phyloP scores from a whole-genome alignment of 2,888 invertebrate genomes.

The Flabesymbios commensalis region DNA sequence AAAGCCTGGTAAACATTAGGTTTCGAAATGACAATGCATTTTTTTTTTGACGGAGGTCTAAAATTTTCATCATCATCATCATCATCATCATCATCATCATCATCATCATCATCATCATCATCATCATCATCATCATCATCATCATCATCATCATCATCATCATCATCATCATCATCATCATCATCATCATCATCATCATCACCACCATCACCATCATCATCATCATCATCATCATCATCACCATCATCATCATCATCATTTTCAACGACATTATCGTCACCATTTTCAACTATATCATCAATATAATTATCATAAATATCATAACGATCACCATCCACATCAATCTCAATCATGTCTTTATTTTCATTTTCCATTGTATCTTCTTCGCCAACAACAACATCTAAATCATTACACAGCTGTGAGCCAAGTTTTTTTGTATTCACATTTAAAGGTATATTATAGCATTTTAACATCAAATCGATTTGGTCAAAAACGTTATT shows the following conservation, averaged over 20 bases:
- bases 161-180: not conserved
- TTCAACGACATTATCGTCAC: not conserved
- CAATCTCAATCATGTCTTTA: no score
- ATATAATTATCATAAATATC: not conserved
- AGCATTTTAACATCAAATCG: no score
- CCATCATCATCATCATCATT: not conserved
- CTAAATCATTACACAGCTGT: no score
- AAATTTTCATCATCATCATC: not conserved
- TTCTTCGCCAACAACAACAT: no score
- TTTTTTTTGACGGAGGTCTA: not conserved
- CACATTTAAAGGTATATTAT: no score
- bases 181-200: slow-evolving; percentile 15
- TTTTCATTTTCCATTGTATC: no score
- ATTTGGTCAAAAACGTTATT: no score
- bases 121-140: not conserved
- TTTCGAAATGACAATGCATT: not conserved
- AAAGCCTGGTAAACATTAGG: not conserved
- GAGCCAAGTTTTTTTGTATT: no score
- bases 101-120: slow-evolving; percentile 3
- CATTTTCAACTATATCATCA: not conserved
- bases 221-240: slow-evolving; percentile 5
- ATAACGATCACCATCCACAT: no score
- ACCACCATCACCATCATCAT: slow-evolving; percentile 9
- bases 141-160: slow-evolving; percentile 2
- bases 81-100: slow-evolving; percentile 7